Percentiles rank a stretch among this genome's conserved stretches.
Evolutionary conservation across 2,797 vertebrate species (phyloP).

Genomic region (Ibycter americanus): DNA sequence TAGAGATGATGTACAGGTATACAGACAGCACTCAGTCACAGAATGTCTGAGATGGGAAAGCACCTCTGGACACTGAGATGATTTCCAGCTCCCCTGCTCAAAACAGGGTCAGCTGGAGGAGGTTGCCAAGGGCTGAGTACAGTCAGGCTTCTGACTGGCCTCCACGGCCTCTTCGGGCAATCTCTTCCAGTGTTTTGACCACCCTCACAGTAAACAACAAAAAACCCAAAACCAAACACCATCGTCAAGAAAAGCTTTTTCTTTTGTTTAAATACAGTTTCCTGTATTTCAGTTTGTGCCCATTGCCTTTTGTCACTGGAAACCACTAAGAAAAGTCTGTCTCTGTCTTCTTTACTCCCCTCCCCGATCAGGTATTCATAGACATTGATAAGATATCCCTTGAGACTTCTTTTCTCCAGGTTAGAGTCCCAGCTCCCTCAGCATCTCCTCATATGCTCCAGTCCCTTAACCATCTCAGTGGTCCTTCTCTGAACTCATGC

Average conservation of each 20-base stretch:
- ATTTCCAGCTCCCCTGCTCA: background rate
- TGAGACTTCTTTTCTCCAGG: background rate
- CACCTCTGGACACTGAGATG: background rate
- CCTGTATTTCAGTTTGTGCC: background rate
- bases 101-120: background rate
- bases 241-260: background rate
- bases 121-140: background rate
- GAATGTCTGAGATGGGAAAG: background rate
- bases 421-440: background rate
- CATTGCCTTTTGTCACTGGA: background rate
- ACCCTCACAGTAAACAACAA: too few species aligned
- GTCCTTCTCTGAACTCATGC: background rate
- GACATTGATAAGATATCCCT: background rate
- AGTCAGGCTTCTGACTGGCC: background rate
- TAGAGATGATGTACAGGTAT: background rate
- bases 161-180: background rate
- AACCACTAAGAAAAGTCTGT: background rate
- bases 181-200: background rate
- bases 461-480: background rate
- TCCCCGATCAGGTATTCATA: background rate
- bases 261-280: background rate
- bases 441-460: background rate
- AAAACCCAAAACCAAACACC: background rate
- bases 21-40: background rate
- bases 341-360: background rate